Conservation (phyloP, 2,888 invertebrate genomes). For the Netelia melanura region DNA sequence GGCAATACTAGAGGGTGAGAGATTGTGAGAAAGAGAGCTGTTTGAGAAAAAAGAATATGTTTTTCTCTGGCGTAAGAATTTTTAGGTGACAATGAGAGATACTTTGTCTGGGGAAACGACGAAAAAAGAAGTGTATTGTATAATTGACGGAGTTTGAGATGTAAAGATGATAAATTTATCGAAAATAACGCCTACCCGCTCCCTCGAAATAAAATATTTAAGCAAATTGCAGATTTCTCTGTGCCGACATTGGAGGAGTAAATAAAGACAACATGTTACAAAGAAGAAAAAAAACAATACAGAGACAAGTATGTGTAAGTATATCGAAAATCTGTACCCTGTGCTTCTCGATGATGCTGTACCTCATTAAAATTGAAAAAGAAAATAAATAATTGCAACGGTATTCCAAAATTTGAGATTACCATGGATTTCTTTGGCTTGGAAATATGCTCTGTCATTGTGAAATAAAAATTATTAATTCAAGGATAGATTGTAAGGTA, state of each 20-base stretch:
- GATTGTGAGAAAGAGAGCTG: neutral
- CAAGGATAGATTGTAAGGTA: slow-evolving; percentile 82
- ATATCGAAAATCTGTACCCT: slow-evolving; percentile 68
- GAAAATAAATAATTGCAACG: slow-evolving; percentile 75
- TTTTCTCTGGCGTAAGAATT: neutral
- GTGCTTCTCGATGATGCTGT: slow-evolving; percentile 75
- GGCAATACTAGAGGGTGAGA: slow-evolving; percentile 44
- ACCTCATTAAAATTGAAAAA: slow-evolving; percentile 70
- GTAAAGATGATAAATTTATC: slow-evolving; percentile 32
- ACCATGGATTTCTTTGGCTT: neutral
- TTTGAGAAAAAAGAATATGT: neutral
- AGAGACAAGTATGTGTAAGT: slow-evolving; percentile 54
- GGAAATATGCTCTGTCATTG: neutral
- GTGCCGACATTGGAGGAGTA: slow-evolving; percentile 4
- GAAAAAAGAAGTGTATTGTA: slow-evolving; percentile 24
- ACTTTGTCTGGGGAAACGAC: neutral
- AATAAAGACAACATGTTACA: slow-evolving; percentile 23
- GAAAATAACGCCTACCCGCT: slow-evolving; percentile 16
- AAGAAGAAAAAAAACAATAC: slow-evolving; percentile 32
- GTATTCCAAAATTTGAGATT: slow-evolving; percentile 24
- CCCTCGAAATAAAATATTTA: slow-evolving; percentile 13
- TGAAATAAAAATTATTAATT: slow-evolving; percentile 70
- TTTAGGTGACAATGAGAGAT: neutral
- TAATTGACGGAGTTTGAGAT: slow-evolving; percentile 14
- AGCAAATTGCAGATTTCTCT: slow-evolving; percentile 26